Base-by-base conservation (phyloP, 2,113 vertebrate genomes). In the Eubucco bourcierii region DNA sequence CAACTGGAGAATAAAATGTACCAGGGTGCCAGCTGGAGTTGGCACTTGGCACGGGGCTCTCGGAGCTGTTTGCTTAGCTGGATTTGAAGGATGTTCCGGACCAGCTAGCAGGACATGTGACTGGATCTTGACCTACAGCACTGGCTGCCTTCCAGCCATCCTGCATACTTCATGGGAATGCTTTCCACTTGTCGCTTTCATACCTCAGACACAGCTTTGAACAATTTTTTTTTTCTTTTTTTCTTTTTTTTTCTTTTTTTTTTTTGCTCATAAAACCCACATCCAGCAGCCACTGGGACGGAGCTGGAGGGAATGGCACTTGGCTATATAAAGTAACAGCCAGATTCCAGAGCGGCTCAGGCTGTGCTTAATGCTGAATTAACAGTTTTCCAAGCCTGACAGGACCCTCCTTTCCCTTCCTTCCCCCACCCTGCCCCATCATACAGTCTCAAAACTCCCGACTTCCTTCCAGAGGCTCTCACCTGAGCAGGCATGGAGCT, bases 1-100 rank as follows among this genome's bases (percentile, higher is more conserved):
- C 95, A 77, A 73, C 14, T 76, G 91, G 61, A 59, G 91, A 47
- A 68, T 72, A 58, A 82, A 79, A 71, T 16, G 39, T 37, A 15
- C 53, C 4, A 6, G 87, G 83, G 24, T 93, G 94, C 68, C 92
- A 96, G 90, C 94, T 91, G 95, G 94, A 90, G 95, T 25, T 91
- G 95, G 93, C 93, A 52, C 93, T 93, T 74, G 97, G 95, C 91
- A 5, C 39, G 1, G 86, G 75, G 80, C 56, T 46, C 53, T 15
- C 6, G 2, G 58, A 31, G 86, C 80, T 93, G 90, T 93, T 96
- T 93, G 94, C 94, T 94, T 73, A 64, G 94, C 94, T 76, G 92
- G 73, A 20, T 56, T 31, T 34, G 83, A 73, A 80, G 94, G 95
- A 94, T 95, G 86, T 72, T 85, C 90, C 71, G 7, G 52, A 63